phyloP scores from a whole-genome alignment of 2,113 vertebrate genomes.

The Bubo scandiacus region DNA sequence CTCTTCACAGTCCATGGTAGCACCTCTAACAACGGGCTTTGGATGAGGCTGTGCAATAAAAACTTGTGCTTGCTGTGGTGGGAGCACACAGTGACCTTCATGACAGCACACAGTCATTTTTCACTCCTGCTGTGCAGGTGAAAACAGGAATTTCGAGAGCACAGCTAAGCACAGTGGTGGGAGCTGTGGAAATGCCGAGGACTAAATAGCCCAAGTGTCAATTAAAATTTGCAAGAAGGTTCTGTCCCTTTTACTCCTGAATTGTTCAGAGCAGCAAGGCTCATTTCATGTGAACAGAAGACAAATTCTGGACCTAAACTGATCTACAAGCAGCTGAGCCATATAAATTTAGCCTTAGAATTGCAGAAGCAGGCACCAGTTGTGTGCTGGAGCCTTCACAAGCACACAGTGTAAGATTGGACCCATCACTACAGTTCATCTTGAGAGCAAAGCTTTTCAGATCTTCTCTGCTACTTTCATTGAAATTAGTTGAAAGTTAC shows the following conservation, averaged over 20 bases:
- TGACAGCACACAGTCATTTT: neutral
- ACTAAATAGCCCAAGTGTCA: neutral
- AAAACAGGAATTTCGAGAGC: neutral
- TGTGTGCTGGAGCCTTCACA: neutral
- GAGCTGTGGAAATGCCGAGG: neutral
- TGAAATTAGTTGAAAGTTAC: neutral
- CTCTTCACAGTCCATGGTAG: neutral
- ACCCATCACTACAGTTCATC: neutral
- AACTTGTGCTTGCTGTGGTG: neutral
- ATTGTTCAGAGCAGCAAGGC: neutral
- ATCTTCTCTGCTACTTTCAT: neutral
- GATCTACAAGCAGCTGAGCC: neutral
- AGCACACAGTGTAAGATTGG: rapidly evolving
- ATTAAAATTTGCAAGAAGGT: neutral
- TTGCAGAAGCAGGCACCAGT: rapidly evolving
- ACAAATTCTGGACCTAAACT: neutral
- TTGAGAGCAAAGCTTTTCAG: neutral
- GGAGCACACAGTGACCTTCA: neutral
- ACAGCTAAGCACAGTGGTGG: neutral
- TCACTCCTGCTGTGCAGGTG: neutral
- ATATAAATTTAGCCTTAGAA: neutral
- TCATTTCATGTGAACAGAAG: neutral
- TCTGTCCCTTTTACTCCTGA: neutral
- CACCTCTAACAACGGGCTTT: neutral
- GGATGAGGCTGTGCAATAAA: neutral